phyloP scores from a whole-genome alignment of 2,797 vertebrate genomes.

The Leuciscus waleckii region DNA sequence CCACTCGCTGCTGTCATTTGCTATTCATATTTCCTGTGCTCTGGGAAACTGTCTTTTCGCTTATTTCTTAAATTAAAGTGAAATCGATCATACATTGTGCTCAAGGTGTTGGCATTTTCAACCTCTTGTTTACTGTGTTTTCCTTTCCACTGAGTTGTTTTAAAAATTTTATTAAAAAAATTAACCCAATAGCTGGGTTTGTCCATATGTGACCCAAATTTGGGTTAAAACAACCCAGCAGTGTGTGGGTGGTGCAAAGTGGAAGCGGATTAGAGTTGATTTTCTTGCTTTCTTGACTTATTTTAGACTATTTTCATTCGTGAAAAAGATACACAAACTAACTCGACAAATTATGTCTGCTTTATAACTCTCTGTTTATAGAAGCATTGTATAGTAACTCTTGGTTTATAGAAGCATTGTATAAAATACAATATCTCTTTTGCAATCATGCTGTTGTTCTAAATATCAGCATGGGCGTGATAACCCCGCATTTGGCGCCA shows the following conservation, averaged over 20 bases:
- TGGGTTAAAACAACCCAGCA: too few relatives aligned
- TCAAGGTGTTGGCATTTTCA: conserved; percentile 39
- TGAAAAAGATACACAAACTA: conserved; percentile 7
- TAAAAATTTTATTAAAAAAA: too few relatives aligned
- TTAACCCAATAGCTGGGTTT: too few relatives aligned
- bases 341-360: neutral
- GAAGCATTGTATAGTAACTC: neutral
- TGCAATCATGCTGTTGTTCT: neutral
- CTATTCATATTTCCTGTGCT: conserved; percentile 58
- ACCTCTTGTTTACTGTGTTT: conserved; percentile 34
- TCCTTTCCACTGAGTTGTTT: conserved; percentile 5
- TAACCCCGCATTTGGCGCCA: neutral
- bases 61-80: conserved; percentile 57
- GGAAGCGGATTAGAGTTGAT: neutral
- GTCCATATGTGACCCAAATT: too few relatives aligned
- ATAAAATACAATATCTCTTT: neutral
- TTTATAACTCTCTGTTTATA: neutral
- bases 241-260: neutral
- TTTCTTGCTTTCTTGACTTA: neutral
- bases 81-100: conserved; percentile 60
- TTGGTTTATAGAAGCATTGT: neutral
- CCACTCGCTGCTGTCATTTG: conserved; percentile 52
- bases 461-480: neutral
- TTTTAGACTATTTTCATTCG: neutral
- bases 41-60: conserved; percentile 34